Conservation (phyloP, 2,888 invertebrate genomes). For the Polydrusus tereticollis region DNA sequence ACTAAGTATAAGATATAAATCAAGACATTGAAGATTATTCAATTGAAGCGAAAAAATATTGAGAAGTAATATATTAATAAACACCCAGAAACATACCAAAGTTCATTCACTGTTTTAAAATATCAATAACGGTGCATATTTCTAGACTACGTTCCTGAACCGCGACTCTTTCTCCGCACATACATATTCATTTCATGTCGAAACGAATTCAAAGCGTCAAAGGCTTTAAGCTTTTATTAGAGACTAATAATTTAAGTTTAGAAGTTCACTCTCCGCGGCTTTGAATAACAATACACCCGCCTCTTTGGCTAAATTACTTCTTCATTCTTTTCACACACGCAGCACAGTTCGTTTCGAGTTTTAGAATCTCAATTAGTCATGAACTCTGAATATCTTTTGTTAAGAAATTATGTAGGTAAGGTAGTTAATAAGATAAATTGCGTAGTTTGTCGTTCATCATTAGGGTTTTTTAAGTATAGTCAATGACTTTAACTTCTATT, state of each 20-base stretch:
- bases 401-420: neutral
- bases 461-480: too few species aligned
- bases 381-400: constrained; percentile 18
- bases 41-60: too few species aligned
- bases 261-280: constrained; percentile 34
- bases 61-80: too few species aligned
- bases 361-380: constrained; percentile 32
- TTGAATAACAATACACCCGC: constrained; percentile 39
- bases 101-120: too few species aligned
- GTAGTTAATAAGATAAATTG: neutral
- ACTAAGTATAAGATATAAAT: too few species aligned
- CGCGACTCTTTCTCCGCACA: neutral
- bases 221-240: constrained; percentile 35
- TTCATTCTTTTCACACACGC: constrained; percentile 30
- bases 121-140: too few species aligned
- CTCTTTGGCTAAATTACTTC: constrained; percentile 30
- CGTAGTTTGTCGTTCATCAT: too few species aligned
- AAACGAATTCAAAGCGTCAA: constrained; percentile 33
- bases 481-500: too few species aligned
- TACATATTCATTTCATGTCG: constrained; percentile 40
- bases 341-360: constrained; percentile 23
- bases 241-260: constrained; percentile 39
- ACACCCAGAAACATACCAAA: too few species aligned
- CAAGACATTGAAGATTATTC: too few species aligned
- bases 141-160: neutral